Evolutionary conservation across 2,113 vertebrate genomes (phyloP).

Genomic region (Leuciscus idus): DNA sequence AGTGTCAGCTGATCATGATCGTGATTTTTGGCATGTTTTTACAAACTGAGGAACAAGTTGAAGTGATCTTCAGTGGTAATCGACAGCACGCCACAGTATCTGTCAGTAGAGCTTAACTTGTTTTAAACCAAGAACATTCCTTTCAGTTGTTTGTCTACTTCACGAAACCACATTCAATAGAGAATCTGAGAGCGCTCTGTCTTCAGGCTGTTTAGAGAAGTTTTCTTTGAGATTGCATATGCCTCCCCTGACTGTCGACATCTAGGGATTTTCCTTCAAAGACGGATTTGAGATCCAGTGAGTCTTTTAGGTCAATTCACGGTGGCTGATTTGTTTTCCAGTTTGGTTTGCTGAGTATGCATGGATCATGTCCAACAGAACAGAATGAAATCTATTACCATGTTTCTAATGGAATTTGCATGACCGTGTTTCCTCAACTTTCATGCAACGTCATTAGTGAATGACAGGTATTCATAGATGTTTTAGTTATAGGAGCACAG

Average conservation of each 20-base stretch:
- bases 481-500: background rate
- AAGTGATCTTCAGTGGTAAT: background rate
- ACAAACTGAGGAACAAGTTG: background rate
- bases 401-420: background rate
- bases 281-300: background rate
- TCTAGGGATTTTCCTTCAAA: background rate
- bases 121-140: background rate
- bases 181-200: background rate
- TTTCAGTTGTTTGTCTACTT: background rate
- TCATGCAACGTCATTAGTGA: background rate
- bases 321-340: slow-evolving; percentile 3
- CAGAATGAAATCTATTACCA: background rate
- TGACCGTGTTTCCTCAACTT: background rate
- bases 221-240: background rate
- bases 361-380: slow-evolving; percentile 1
- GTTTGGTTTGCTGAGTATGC: background rate
- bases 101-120: background rate
- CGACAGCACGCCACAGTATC: background rate
- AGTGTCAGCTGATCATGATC: background rate
- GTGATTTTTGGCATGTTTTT: background rate
- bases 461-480: background rate
- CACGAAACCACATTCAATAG: background rate
- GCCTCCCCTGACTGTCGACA: background rate
- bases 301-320: background rate
- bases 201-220: background rate